Evolutionary conservation across 1,140 invertebrate species (phyloP).

Genomic region (Saccostrea echinata): DNA sequence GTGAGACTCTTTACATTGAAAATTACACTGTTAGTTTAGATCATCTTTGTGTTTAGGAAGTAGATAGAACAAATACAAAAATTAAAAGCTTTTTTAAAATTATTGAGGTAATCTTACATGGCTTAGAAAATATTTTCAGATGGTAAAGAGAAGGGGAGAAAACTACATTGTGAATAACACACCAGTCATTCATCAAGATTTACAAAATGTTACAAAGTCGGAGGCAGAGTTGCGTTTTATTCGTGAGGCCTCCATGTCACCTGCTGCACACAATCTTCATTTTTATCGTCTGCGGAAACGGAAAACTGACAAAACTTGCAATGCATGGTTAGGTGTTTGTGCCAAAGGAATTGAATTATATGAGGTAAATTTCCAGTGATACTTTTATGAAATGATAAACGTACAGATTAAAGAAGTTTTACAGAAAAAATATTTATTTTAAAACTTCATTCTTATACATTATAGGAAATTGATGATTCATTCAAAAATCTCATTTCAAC

Average conservation of each 20-base stretch:
- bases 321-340: conserved; percentile 82
- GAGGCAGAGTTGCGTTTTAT: conserved; percentile 93
- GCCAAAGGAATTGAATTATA: conserved; percentile 92
- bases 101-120: too few relatives aligned
- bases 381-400: neutral
- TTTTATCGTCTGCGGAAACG: conserved; percentile 90
- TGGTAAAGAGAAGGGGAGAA: conserved; percentile 83
- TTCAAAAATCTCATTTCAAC: conserved; percentile 81
- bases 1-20: too few relatives aligned
- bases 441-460: conserved; percentile 49
- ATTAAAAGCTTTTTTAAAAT: too few relatives aligned
- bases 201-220: conserved; percentile 86
- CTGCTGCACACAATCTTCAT: conserved; percentile 95
- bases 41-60: too few relatives aligned
- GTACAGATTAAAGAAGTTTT: neutral
- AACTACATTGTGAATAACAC: conserved; percentile 83
- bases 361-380: conserved; percentile 73
- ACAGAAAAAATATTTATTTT: neutral
- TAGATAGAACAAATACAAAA: too few relatives aligned
- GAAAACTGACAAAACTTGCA: conserved; percentile 84
- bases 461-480: conserved; percentile 71
- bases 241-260: conserved; percentile 90
- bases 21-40: too few relatives aligned
- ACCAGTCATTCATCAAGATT: conserved; percentile 86
- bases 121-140: conserved; percentile 68